Percentiles rank a stretch among this genome's conserved stretches.
These are phyloP conservation scores for Tetrao urogallus DNA, from an alignment of 2,113 vertebrate genomes.

Conservation along the genomic window DNA sequence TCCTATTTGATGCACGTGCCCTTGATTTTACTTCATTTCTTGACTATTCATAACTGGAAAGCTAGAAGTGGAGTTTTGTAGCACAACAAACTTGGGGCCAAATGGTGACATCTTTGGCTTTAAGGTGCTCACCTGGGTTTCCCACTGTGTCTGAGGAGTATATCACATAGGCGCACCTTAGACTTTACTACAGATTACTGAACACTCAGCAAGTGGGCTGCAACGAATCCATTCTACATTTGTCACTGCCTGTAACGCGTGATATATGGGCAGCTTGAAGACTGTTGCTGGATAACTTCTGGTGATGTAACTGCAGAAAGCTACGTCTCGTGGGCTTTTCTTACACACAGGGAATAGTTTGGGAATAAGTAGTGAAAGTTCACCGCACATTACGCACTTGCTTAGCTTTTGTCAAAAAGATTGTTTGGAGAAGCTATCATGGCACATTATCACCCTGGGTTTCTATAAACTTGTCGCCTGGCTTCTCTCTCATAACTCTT, in stretches of 20 bases:
- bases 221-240: neutral
- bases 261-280: neutral
- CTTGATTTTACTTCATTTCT: neutral
- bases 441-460: neutral
- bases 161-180: neutral
- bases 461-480: neutral
- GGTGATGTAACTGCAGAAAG: neutral
- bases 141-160: neutral
- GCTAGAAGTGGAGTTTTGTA: neutral
- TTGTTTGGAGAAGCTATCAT: neutral
- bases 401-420: constrained; percentile 1
- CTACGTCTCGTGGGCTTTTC: neutral
- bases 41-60: neutral
- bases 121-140: neutral
- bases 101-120: neutral
- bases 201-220: neutral
- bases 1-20: neutral
- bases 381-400: neutral
- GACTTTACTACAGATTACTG: neutral
- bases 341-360: neutral
- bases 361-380: neutral
- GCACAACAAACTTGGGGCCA: neutral
- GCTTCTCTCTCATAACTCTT: constrained; percentile 3
- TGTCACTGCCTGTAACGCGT: neutral
- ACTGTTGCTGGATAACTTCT: neutral